These are phyloP conservation scores for Squalus acanthias DNA, from an alignment of 2,797 vertebrate species.

Conservation along the genomic window DNA sequence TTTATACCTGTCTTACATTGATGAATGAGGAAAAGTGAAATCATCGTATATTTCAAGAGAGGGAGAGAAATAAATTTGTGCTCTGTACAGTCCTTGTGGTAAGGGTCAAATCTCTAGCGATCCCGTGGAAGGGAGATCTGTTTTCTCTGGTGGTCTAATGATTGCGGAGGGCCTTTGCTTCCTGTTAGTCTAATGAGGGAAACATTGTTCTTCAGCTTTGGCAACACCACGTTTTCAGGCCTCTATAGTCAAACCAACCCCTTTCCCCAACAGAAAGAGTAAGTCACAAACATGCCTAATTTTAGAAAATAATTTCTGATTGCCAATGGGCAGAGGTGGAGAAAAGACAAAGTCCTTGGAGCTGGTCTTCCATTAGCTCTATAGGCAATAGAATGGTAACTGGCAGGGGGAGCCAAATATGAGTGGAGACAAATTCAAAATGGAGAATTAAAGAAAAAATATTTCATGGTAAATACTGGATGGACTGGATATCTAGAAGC, in stretches of 20 bases:
- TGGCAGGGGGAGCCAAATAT: not conserved
- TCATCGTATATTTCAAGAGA: not conserved
- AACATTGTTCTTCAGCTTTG: not conserved
- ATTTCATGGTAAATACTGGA: no score
- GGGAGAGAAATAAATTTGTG: not conserved
- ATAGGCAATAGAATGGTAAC: not conserved
- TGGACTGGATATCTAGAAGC: not conserved
- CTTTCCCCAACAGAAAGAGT: not conserved
- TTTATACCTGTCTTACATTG: not conserved
- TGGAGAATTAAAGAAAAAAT: not conserved
- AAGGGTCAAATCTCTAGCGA: not conserved
- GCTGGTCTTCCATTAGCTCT: not conserved
- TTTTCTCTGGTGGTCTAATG: not conserved
- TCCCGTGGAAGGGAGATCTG: not conserved
- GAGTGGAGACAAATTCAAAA: not conserved
- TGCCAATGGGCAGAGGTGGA: no score
- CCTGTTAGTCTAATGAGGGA: no score
- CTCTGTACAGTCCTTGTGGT: not conserved
- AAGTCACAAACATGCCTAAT: not conserved
- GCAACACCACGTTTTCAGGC: not conserved
- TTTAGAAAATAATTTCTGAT: not conserved
- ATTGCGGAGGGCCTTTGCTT: not conserved
- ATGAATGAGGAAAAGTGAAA: not conserved
- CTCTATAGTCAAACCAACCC: not conserved
- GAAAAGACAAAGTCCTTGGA: not conserved